Percentiles rank a stretch among this genome's conserved stretches.
Conservation (phyloP, 2,888 invertebrate species). For the Chrysodeixis includens region DNA sequence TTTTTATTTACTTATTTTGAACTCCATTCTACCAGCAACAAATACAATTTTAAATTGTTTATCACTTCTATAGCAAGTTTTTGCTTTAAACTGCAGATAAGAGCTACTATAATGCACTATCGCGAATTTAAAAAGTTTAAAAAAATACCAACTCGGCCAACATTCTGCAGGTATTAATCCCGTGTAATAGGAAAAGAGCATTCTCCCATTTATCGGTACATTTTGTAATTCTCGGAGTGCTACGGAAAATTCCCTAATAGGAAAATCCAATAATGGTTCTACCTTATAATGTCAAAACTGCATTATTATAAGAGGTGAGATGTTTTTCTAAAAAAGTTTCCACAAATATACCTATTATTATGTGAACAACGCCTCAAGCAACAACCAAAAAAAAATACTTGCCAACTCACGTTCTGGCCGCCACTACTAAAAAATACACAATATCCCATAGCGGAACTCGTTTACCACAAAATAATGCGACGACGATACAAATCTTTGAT, state of each 20-base stretch:
- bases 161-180: background rate
- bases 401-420: constrained; percentile 28
- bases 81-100: no score
- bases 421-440: constrained; percentile 51
- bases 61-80: no score
- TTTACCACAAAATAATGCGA: constrained; percentile 59
- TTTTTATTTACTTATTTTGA: no score
- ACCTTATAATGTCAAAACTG: no score
- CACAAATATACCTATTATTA: no score
- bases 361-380: constrained; percentile 11
- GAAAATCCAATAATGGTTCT: background rate
- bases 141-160: background rate
- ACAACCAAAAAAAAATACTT: constrained; percentile 20
- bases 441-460: constrained; percentile 44
- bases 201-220: constrained; percentile 4
- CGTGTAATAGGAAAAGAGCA: background rate
- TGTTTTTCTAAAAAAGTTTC: background rate
- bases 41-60: no score
- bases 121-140: no score
- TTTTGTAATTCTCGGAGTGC: constrained; percentile 1
- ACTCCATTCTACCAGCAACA: no score
- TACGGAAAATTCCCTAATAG: constrained; percentile 3
- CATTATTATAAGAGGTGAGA: background rate
- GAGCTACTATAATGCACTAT: no score
- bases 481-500: constrained; percentile 64